Conservation (phyloP, 2,113 vertebrate species). For the Grallaria varia region DNA sequence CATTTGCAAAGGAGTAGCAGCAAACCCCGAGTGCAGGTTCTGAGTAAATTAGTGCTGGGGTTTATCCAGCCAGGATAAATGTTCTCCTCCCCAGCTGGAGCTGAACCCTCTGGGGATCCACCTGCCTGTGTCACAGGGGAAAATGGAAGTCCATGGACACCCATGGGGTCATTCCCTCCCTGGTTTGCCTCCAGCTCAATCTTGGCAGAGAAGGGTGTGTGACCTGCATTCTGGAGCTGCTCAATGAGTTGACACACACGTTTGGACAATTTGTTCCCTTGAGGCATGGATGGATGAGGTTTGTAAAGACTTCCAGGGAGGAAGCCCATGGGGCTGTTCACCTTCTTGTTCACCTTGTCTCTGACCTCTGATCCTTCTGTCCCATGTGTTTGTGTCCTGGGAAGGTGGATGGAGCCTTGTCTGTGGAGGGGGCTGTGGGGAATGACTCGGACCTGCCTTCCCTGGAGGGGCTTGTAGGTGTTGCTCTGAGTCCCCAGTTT, state of each 20-base stretch:
- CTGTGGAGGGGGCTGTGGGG: not conserved
- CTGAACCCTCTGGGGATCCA: fast-evolving
- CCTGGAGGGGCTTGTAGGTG: not conserved
- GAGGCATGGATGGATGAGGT: not conserved
- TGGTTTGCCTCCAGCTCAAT: fast-evolving
- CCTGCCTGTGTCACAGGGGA: not conserved
- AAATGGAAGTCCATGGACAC: not conserved
- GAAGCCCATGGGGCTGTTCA: not conserved
- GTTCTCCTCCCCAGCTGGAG: not conserved
- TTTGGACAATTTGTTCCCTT: not conserved
- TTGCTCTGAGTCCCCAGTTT: not conserved
- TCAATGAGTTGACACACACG: not conserved
- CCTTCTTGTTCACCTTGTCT: not conserved
- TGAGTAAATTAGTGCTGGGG: not conserved
- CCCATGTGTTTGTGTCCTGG: not conserved
- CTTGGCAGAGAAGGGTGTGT: not conserved
- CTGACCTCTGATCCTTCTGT: not conserved
- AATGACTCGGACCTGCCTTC: not conserved
- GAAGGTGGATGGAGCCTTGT: not conserved
- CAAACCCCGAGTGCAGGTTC: not conserved
- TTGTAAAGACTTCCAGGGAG: not conserved
- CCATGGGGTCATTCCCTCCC: not conserved
- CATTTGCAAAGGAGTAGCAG: not conserved
- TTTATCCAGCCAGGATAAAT: not conserved
- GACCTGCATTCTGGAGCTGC: not conserved